Base-by-base conservation (phyloP, 2,888 invertebrate species). In the Galerucella calmariensis region DNA sequence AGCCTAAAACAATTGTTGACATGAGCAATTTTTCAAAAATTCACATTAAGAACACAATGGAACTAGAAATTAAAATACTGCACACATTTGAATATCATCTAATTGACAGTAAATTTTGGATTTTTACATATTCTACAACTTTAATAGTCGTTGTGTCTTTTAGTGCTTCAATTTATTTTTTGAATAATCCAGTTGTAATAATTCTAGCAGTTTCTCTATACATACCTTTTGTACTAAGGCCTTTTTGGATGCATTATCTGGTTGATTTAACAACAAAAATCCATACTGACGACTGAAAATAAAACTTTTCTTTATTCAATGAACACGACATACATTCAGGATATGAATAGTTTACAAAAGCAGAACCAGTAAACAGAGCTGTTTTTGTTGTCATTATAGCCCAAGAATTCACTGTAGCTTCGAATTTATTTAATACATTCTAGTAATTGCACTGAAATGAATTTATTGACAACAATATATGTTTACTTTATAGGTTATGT, bases 281-380 rank as follows among this genome's bases (percentile, higher is more conserved):
- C 97, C 97, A 90, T 95, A 97, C 84, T 95, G 94, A 35, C 96
- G 95, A 87, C 97, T 97, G 90, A 78, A 91, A 91, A 72, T 76
- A 65, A 24, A 76, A 27, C 24, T 56, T 41, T 51, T 48, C 66
- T n/a, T 67, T 14, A 70, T 78, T 77, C 20, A 41, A 51, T n/a
- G n/a, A 51, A 51, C n/a, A 35, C 5, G 4, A 3, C 20, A 59
- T 20, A 2, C 24, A 59, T 8, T 20, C 11, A 59, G 12, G 2
- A 59, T 16, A 24, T 59, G 24, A 59, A 59, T 51, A 51, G 51
- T n/a, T 51, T 51, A 14, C 51, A n/a, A n/a, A 8, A n/a, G 51
- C 51, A 51, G 8, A 48, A 51, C 14, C n/a, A 51, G 8, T 51
- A 9, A 8, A 2, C 35, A 41, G 9, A 41, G 8, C 35, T 41